phyloP scores from a whole-genome alignment of 2,888 invertebrate genomes.

The Orthosia gothica region DNA sequence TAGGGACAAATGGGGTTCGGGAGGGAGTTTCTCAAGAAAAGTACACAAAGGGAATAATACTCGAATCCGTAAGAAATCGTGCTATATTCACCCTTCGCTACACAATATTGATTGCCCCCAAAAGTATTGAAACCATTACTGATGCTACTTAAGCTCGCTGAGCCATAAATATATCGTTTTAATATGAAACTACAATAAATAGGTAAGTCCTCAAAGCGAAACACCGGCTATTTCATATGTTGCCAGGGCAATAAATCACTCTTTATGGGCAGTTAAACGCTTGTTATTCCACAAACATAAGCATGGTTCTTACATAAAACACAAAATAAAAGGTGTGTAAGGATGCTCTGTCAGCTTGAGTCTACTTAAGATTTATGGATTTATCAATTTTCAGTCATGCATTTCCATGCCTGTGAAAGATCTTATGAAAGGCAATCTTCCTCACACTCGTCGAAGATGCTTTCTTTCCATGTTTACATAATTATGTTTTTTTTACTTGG shows the following conservation, averaged over 20 bases:
- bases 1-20: neutral
- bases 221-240: constrained; percentile 81
- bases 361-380: constrained; percentile 47
- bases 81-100: neutral
- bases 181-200: constrained; percentile 65
- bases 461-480: too few species aligned
- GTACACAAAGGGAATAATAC: neutral
- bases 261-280: constrained; percentile 87
- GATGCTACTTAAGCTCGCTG: constrained; percentile 24
- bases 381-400: neutral
- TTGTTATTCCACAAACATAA: constrained; percentile 84
- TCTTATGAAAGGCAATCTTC: too few species aligned
- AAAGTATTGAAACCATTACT: constrained; percentile 4
- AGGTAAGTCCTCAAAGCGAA: constrained; percentile 75
- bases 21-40: neutral
- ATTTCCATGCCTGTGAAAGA: too few species aligned
- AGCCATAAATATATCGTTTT: constrained; percentile 59
- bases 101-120: constrained; percentile 16
- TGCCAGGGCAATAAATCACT: constrained; percentile 81
- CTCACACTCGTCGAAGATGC: too few species aligned
- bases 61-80: neutral
- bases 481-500: too few species aligned
- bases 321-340: constrained; percentile 77
- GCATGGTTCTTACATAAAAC: constrained; percentile 76
- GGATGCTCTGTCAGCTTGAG: constrained; percentile 64